Evolutionary conservation across 2,113 vertebrate species (phyloP).

Genomic region (Ceyx cyanopectus): DNA sequence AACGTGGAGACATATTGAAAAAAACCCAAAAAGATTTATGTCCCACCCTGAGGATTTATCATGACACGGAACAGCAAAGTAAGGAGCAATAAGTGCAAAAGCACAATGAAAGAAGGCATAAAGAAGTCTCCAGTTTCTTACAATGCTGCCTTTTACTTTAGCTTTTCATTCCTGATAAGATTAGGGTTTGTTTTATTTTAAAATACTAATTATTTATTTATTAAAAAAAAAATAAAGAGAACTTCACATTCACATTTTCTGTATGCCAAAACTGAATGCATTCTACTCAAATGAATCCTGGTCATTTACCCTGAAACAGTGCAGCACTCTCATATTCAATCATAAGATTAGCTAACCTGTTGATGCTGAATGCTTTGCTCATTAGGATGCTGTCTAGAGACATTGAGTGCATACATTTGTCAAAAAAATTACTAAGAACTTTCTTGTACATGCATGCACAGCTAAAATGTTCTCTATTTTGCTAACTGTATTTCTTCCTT

Average conservation of each 20-base stretch:
- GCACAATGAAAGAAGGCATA: background rate
- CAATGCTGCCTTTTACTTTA: background rate
- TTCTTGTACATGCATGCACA: background rate
- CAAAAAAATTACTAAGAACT: constrained; percentile 48
- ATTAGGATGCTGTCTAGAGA: constrained; percentile 47
- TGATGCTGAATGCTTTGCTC: constrained; percentile 53
- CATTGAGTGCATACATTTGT: constrained; percentile 17
- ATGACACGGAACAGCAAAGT: background rate
- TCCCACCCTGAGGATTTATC: background rate
- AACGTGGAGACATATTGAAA: background rate
- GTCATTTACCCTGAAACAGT: constrained; percentile 13
- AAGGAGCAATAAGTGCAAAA: background rate
- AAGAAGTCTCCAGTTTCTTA: background rate
- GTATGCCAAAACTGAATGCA: background rate
- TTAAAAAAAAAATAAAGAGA: too few species aligned
- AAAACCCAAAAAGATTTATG: background rate
- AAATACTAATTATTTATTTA: too few species aligned
- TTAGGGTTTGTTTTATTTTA: background rate
- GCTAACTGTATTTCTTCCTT: background rate
- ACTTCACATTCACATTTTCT: background rate
- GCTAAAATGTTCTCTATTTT: background rate
- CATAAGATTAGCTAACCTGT: constrained; percentile 56
- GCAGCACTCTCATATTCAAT: constrained; percentile 22
- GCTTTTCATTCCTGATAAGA: background rate
- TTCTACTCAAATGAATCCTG: constrained; percentile 44